Base-by-base conservation (phyloP, 2,888 invertebrate genomes). In the Caenorhabditis uteleia region DNA sequence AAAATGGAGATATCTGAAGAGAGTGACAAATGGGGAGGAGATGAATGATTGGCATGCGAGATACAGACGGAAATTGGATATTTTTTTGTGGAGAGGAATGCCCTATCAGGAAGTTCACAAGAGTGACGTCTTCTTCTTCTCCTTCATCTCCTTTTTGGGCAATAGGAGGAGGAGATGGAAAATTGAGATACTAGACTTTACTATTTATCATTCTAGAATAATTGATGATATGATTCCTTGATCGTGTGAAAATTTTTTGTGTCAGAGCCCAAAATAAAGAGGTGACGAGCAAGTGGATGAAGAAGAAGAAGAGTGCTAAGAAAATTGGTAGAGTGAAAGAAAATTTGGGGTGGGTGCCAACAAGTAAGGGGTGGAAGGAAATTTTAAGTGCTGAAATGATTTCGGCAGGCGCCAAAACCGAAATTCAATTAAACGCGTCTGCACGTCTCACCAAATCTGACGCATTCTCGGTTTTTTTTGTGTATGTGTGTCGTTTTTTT, bases 401-500 rank as follows among this genome's bases (percentile, higher is more conserved):
- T 61, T 62, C 56, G 62, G 45, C 62, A 54, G 60, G 54, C 60
- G 44, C 59, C 53, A 53, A n/a, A 47, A 53, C 45, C 61, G 56
- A 62, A 62, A 62, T 62, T 62, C 62, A 62, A 62, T 62, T 62
- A 62, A 62, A 56, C 48, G 54, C 42, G 50, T 29, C 58, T 51
- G 51, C 57, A 45, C 33, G 50, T 46, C 58, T 58, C 50, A 58
- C 50, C 58, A 47, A 51, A 58, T 58, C 58, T 58, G 51, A 58
- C 58, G 51, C 47, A 42, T 47, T 46, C n/a, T n/a, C n/a, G n/a
- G n/a, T n/a, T n/a, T n/a, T n/a, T n/a, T n/a, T n/a, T n/a, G n/a
- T n/a, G n/a, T n/a, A n/a, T n/a, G n/a, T n/a, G n/a, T n/a, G n/a
- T n/a, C n/a, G n/a, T n/a, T n/a, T n/a, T n/a, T n/a, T n/a, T n/a